These are phyloP conservation scores for Pseudococcus jackbeardsleyi DNA, from an alignment of 2,888 invertebrate genomes.

Conservation along the genomic window DNA sequence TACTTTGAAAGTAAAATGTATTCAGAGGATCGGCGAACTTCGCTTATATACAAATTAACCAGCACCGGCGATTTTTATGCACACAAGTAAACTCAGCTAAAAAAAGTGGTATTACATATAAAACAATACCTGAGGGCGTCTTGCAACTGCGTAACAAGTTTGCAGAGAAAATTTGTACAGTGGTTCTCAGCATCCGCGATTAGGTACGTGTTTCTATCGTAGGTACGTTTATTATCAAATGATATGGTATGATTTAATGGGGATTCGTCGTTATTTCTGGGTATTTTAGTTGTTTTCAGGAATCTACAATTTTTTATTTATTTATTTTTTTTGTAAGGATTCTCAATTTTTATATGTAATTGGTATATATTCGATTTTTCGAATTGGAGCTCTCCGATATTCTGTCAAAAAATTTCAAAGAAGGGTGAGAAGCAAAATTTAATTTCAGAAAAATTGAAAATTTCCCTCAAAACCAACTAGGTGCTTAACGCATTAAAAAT, in stretches of 20 bases:
- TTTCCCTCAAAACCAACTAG: too few relatives aligned
- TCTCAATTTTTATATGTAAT: too few relatives aligned
- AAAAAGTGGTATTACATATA: slow-evolving; percentile 56
- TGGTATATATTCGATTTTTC: too few relatives aligned
- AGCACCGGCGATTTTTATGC: slow-evolving; percentile 56
- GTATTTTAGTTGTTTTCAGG: too few relatives aligned
- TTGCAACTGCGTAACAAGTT: slow-evolving; percentile 50
- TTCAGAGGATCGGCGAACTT: slow-evolving; percentile 38
- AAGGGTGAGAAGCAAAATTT: too few relatives aligned
- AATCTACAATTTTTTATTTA: too few relatives aligned
- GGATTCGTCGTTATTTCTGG: background rate
- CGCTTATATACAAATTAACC: slow-evolving; percentile 59
- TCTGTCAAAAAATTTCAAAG: too few relatives aligned
- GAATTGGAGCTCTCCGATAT: too few relatives aligned
- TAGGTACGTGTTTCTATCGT: background rate
- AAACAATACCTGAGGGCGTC: slow-evolving; percentile 59
- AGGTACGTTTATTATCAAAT: background rate
- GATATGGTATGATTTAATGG: background rate
- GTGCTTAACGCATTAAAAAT: too few relatives aligned
- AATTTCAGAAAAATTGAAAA: too few relatives aligned
- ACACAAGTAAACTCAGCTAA: slow-evolving; percentile 36
- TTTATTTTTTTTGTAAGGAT: too few relatives aligned
- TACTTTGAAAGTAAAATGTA: slow-evolving; percentile 60
- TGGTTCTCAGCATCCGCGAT: background rate
- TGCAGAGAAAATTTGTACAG: slow-evolving; percentile 54